Conservation (phyloP, 2,797 vertebrate genomes). For the Malacoctenus gilli region DNA sequence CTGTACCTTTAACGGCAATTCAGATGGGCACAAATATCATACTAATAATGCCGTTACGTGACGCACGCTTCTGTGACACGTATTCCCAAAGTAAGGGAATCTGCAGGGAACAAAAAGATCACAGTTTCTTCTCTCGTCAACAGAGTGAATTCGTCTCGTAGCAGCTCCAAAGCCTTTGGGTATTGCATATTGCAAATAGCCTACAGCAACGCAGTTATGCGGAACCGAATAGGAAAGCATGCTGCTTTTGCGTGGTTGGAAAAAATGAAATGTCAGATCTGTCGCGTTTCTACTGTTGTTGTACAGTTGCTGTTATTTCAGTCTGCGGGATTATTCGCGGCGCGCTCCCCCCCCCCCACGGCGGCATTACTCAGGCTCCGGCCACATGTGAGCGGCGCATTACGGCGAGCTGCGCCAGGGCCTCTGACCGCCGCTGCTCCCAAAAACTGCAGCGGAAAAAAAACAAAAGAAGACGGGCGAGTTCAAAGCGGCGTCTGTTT, state of each 20-base stretch:
- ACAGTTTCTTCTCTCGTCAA: slow-evolving; percentile 64
- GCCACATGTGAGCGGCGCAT: slow-evolving; percentile 74
- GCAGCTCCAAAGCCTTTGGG: slow-evolving; percentile 73
- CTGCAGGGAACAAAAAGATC: slow-evolving; percentile 68
- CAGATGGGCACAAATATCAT: slow-evolving; percentile 41
- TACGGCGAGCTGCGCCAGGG: slow-evolving; percentile 48
- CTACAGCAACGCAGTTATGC: slow-evolving; percentile 68
- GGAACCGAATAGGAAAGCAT: slow-evolving; percentile 61
- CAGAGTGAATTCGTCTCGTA: slow-evolving; percentile 59
- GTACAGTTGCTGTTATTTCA: slow-evolving; percentile 80
- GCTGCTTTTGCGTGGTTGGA: slow-evolving; percentile 67
- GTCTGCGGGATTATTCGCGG: slow-evolving; percentile 74
- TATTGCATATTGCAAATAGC: slow-evolving; percentile 78
- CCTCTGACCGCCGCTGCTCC: slow-evolving; percentile 67
- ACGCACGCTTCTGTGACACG: slow-evolving; percentile 65
- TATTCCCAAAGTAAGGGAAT: slow-evolving; percentile 66
- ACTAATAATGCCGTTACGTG: slow-evolving; percentile 62
- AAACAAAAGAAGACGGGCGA: slow-evolving; percentile 69
- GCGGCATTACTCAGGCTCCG: slow-evolving; percentile 64
- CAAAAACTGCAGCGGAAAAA: slow-evolving; percentile 68
- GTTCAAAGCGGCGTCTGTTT: slow-evolving; percentile 76
- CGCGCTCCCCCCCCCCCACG: slow-evolving; percentile 50
- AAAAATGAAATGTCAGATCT: slow-evolving; percentile 70
- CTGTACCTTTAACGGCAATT: slow-evolving; percentile 27
- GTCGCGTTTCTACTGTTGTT: slow-evolving; percentile 70